Base-by-base conservation (phyloP, 2,113 vertebrate species). In the Dasyprocta punctata region DNA sequence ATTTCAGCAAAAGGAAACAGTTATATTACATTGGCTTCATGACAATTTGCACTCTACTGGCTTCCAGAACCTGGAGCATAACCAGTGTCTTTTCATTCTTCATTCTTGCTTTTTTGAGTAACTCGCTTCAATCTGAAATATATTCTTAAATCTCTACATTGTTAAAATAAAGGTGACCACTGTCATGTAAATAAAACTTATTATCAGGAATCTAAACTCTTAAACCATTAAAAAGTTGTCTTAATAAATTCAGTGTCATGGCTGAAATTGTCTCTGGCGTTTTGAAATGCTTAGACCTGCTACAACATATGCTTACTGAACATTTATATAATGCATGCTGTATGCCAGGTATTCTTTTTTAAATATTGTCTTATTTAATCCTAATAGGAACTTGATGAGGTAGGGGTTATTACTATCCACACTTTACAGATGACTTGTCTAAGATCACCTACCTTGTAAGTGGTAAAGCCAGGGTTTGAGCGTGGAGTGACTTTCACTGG, bases 1-100 rank as follows among this genome's bases (percentile, higher is more conserved):
- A 96, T 96, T 82, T 63, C 90, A 71, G 97, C 86, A 95, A 98
- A 98, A 98, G 97, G 94, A 96, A 98, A 94, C 92, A 82, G 96
- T 98, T 97, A 86, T 97, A 92, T 98, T 97, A 97, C 98, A 89
- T 95, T 98, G 98, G 97, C 97, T 97, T 97, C 91, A 47, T 96
- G 97, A 98, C 97, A 98, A 85, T 96, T 97, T 96, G 86, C 69
- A 86, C 67, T 97, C 90, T 86, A 22, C 75, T 90, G 56, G 81
- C 96, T 98, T 98, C 95, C 97, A 97, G 97, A 94, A 75, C 60
- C 75, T 44, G 80, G 71, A 96, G 89, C 87, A 77, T 92, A 95
- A 96, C 92, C 44, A 85, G 69, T 97, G 77, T 98, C 80, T 75
- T 97, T 98, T 97, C 86, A 94, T 97, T 81, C 97, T 98, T 95